Evolutionary conservation across 1,140 invertebrate genomes (phyloP), one percentile per base, ranked within the genome.

Genomic region (Heliconius congener): DNA sequence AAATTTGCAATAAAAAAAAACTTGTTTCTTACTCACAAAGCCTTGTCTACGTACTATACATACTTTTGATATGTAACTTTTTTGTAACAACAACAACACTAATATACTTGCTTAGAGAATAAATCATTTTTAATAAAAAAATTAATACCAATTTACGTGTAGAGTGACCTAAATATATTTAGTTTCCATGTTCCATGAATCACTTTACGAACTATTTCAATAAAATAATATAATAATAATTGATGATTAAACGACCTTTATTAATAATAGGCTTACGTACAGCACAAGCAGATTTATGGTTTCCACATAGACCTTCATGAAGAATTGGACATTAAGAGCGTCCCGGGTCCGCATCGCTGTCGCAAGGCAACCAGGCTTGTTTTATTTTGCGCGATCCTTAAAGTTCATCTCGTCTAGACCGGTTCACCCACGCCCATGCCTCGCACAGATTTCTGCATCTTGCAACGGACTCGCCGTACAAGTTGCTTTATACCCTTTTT

Each of bases 391-490:
- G 83, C 82, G 90, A 89, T 89, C 88, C 90, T 91, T 92, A 92
- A 94, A 92, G 91, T 93, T 92, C 91, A 90, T 90, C 90, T 88
- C 83, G 88, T 92, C 87, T 92, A 90, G 91, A 94, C 92, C 92
- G 92, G 92, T 94, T 92, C 88, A 86, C 87, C 86, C 85, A 91
- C 91, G 86, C 88, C 90, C 90, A 91, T 89, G 81, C 82, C 83
- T 86, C 88, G 91, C 90, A 91, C 91, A 92, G 93, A 94, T 94
- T 94, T 94, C 91, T 94, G 91, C 93, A 92, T 91, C 91, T 92
- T 90, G 88, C 87, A 92, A 91, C 89, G 88, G 85, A 90, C 88
- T 86, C 88, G 91, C 90, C 90, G 88, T 90, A 92, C 92, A 88
- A 94, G 89, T 92, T 92, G 89, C 89, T 91, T 92, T 92, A 91